Conservation (phyloP, 2,797 vertebrate species). For the Aphelocoma californica region DNA sequence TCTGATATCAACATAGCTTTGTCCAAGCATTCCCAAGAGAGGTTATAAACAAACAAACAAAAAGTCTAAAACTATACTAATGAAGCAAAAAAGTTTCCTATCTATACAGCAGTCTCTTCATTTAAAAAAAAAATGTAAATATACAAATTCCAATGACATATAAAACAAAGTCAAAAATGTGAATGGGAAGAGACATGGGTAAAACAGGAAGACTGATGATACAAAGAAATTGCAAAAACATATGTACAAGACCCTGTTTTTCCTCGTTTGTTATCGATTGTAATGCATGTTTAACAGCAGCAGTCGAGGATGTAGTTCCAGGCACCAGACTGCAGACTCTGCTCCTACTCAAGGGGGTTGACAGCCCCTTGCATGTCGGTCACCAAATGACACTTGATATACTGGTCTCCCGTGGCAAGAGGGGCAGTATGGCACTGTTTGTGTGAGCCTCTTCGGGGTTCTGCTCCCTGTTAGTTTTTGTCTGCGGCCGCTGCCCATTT, state of each 20-base stretch:
- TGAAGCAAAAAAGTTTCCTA: conserved; percentile 83
- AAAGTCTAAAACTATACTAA: conserved; percentile 86
- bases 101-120: conserved; percentile 83
- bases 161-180: conserved; percentile 90
- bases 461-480: conserved; percentile 92
- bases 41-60: conserved; percentile 71
- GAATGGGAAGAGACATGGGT: conserved; percentile 85
- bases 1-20: conserved; percentile 81
- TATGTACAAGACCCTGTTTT: conserved; percentile 99
- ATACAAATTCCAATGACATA: conserved; percentile 88
- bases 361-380: conserved; percentile 74
- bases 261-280: conserved; percentile 85
- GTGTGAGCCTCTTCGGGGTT: conserved; percentile 95
- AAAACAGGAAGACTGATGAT: conserved; percentile 96
- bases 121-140: conserved; percentile 80
- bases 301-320: conserved; percentile 83
- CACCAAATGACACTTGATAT: conserved; percentile 99
- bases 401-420: conserved; percentile 98
- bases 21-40: conserved; percentile 88
- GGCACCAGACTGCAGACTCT: conserved; percentile 81
- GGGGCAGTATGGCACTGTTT: conserved; percentile 97
- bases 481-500: conserved; percentile 94
- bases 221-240: conserved; percentile 95
- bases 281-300: conserved; percentile 83
- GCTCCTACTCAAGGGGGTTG: conserved; percentile 67